Conservation (phyloP, 2,113 vertebrate genomes). For the Bujurquina vittata region DNA sequence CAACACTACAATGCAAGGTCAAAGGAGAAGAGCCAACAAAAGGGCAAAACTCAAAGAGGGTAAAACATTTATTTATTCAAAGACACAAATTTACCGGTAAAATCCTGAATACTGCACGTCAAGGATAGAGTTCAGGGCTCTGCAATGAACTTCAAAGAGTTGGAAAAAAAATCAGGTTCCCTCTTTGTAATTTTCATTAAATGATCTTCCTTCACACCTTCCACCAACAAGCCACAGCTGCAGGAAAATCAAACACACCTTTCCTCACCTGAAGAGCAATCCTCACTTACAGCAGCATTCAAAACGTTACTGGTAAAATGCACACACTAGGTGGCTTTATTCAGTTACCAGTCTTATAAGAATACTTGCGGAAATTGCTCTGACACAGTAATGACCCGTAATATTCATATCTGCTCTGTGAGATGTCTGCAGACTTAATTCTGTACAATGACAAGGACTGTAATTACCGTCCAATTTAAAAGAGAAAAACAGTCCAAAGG, state of each 20-base stretch:
- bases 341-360: slow-evolving; percentile 42
- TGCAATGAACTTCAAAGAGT: slow-evolving; percentile 20
- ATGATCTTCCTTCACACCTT: slow-evolving; percentile 41
- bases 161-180: slow-evolving; percentile 4
- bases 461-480: slow-evolving; percentile 62
- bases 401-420: slow-evolving; percentile 53
- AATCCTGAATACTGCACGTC: slow-evolving; percentile 28
- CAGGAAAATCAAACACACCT: slow-evolving; percentile 48
- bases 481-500: slow-evolving; percentile 53
- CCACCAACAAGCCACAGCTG: slow-evolving; percentile 17
- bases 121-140: slow-evolving; percentile 46
- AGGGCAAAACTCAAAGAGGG: slow-evolving; percentile 40
- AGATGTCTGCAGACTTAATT: slow-evolving; percentile 48
- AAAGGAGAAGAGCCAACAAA: slow-evolving; percentile 11
- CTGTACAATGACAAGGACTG: slow-evolving; percentile 30
- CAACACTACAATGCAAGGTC: slow-evolving; percentile 32
- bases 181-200: slow-evolving; percentile 51
- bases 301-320: slow-evolving; percentile 48
- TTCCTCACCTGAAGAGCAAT: slow-evolving; percentile 36
- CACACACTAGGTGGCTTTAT: slow-evolving; percentile 52
- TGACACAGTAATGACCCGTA: slow-evolving; percentile 63
- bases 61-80: slow-evolving; percentile 55
- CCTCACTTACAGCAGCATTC: slow-evolving; percentile 38
- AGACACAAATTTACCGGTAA: slow-evolving; percentile 36
- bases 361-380: slow-evolving; percentile 47